A percentile compares a stretch with the other conserved stretches of the same genome.
Conservation (phyloP, 2,797 vertebrate species). For the Yasuhikotakia modesta region DNA sequence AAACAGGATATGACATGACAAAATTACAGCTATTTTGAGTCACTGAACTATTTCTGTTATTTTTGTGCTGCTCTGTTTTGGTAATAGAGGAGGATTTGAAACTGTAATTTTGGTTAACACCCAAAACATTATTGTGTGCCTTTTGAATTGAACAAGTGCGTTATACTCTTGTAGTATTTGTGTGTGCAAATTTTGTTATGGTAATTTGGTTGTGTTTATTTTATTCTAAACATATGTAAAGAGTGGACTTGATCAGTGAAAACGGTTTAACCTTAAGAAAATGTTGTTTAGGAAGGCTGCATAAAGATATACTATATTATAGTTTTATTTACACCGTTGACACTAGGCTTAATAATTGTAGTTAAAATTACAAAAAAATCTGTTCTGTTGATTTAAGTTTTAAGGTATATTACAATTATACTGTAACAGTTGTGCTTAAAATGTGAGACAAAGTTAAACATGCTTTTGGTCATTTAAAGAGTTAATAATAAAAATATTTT, state of each 20-base stretch:
- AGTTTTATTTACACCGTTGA: no score
- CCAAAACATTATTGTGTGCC: background rate
- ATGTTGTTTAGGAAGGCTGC: no score
- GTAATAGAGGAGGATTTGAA: constrained; percentile 2
- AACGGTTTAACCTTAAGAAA: background rate
- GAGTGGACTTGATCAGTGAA: background rate
- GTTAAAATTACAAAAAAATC: background rate
- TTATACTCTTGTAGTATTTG: background rate
- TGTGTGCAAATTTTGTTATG: background rate
- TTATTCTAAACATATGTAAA: background rate
- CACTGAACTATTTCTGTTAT: constrained; percentile 37
- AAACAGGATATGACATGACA: constrained; percentile 29
- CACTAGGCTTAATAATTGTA: background rate
- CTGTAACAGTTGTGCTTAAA: background rate
- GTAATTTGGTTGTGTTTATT: background rate
- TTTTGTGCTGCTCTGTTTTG: constrained; percentile 51
- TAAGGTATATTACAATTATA: background rate
- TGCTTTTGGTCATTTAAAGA: background rate
- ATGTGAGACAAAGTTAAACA: background rate
- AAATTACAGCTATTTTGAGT: constrained; percentile 59
- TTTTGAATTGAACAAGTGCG: background rate
- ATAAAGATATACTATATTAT: no score
- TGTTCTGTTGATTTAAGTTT: background rate
- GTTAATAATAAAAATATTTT: no score
- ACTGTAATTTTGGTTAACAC: background rate